These are phyloP conservation scores for Sesia bembeciformis DNA, from an alignment of 2,888 invertebrate species.

Conservation along the genomic window DNA sequence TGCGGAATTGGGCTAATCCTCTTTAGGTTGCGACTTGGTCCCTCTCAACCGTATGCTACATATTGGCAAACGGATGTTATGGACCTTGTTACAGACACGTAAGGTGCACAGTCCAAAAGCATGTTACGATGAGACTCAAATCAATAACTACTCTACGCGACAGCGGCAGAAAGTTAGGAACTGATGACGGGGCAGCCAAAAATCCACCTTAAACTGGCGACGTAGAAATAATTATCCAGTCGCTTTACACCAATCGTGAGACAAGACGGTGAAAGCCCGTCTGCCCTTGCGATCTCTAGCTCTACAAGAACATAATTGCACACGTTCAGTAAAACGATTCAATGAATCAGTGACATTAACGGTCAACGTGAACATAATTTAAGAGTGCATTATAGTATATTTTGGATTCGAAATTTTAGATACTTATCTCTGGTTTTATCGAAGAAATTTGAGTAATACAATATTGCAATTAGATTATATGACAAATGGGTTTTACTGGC, in stretches of 20 bases:
- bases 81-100: slow-evolving; percentile 13
- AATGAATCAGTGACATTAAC: slow-evolving; percentile 40
- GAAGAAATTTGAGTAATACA: too few relatives aligned
- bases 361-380: slow-evolving; percentile 5
- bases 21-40: slow-evolving; percentile 18
- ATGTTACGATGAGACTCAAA: slow-evolving; percentile 35
- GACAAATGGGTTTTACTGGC: too few relatives aligned
- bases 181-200: slow-evolving; percentile 27
- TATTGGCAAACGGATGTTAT: slow-evolving; percentile 6
- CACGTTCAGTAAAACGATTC: slow-evolving; percentile 49
- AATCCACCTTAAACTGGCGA: slow-evolving; percentile 33
- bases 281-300: slow-evolving; percentile 64
- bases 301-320: slow-evolving; percentile 55
- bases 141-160: slow-evolving; percentile 46
- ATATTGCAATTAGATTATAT: too few relatives aligned
- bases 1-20: slow-evolving; percentile 39
- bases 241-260: slow-evolving; percentile 23
- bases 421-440: too few relatives aligned
- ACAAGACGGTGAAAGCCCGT: slow-evolving; percentile 62
- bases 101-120: slow-evolving; percentile 28
- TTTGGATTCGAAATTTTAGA: too few relatives aligned
- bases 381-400: too few relatives aligned
- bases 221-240: slow-evolving; percentile 34
- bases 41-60: slow-evolving; percentile 13
- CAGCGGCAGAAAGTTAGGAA: slow-evolving; percentile 47